Evolutionary conservation across 2,888 invertebrate genomes (phyloP).

Genomic region (Morinoia aosen): DNA sequence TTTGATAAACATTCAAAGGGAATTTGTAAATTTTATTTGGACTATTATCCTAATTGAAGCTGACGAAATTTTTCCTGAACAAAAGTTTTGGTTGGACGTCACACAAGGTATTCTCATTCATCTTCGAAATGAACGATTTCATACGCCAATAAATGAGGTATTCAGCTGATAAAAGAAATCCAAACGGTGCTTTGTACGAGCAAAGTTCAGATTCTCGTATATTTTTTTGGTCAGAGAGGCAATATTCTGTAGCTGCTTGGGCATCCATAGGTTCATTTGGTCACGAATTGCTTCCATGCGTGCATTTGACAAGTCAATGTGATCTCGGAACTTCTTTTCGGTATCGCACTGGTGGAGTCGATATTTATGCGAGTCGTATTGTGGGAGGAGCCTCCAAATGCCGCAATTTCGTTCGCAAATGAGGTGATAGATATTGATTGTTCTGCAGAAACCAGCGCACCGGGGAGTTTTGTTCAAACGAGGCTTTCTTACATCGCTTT

Average conservation of each 20-base stretch:
- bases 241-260: background rate
- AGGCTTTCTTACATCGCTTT: background rate
- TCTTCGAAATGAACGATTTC: too few species aligned
- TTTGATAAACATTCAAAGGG: too few species aligned
- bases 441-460: background rate
- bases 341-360: background rate
- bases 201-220: background rate
- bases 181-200: background rate
- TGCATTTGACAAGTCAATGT: constrained; percentile 46
- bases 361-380: constrained; percentile 46
- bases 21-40: too few species aligned
- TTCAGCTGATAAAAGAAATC: background rate
- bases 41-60: too few species aligned
- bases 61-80: too few species aligned
- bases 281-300: background rate
- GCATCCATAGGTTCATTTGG: background rate
- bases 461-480: constrained; percentile 3
- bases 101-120: too few species aligned
- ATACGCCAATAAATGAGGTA: background rate
- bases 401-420: constrained; percentile 39
- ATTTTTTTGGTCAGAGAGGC: background rate
- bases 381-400: constrained; percentile 35
- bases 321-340: background rate
- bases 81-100: too few species aligned
- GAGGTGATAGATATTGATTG: constrained; percentile 52